phyloP scores from a whole-genome alignment of 2,797 vertebrate species.

The Ataeniobius toweri region DNA sequence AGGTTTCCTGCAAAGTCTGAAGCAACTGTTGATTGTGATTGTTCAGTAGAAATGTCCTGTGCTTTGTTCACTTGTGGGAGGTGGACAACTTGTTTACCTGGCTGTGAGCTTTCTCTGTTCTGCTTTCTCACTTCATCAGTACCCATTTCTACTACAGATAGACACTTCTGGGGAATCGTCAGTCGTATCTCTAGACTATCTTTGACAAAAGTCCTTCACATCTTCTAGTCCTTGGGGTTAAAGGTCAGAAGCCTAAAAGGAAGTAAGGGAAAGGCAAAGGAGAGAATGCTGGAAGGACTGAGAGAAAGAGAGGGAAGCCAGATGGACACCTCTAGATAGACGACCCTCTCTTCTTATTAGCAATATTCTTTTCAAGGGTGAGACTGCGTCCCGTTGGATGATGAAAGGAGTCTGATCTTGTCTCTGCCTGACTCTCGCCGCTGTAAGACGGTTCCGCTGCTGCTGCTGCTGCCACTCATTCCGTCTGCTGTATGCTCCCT shows the following conservation, averaged over 20 bases:
- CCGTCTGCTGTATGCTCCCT: conserved; percentile 52
- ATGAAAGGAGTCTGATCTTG: conserved; percentile 88
- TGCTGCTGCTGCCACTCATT: conserved; percentile 29
- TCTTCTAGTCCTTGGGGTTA: conserved; percentile 45
- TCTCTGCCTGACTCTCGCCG: conserved; percentile 87
- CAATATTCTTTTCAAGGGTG: conserved; percentile 81
- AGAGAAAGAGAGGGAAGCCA: conserved; percentile 53
- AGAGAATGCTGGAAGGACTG: conserved; percentile 39
- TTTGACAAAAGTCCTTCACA: conserved; percentile 27
- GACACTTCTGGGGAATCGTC: conserved; percentile 19
- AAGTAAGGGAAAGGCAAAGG: conserved; percentile 43
- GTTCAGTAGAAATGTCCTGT: conserved; percentile 44
- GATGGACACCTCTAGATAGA: not conserved
- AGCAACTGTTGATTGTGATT: conserved; percentile 27
- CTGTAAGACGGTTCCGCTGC: conserved; percentile 71
- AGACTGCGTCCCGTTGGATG: conserved; percentile 89
- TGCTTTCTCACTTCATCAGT: conserved; percentile 26
- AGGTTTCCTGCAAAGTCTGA: conserved; percentile 31
- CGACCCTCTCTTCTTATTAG: conserved; percentile 39
- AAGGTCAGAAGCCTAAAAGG: conserved; percentile 49
- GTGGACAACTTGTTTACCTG: conserved; percentile 17
- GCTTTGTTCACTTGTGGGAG: conserved; percentile 52
- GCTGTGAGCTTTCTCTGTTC: conserved; percentile 36
- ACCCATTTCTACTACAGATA: conserved; percentile 28
- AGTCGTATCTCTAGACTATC: conserved; percentile 21